Percentiles rank a stretch among this genome's conserved stretches.
phyloP scores from a whole-genome alignment of 2,797 vertebrate species.

The Melanotaenia parkinsoni region DNA sequence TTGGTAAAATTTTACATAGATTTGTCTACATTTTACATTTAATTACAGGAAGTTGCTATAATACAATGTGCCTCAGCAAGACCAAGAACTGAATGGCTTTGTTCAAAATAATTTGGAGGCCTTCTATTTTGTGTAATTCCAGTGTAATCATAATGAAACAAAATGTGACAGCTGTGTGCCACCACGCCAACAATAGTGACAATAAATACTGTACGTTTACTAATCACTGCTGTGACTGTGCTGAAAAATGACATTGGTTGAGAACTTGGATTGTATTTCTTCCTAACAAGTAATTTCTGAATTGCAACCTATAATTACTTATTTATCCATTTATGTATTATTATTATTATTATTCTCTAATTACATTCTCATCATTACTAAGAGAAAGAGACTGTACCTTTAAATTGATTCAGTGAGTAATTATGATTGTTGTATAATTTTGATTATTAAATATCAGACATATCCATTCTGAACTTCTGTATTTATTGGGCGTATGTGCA shows the following conservation, averaged over 20 bases:
- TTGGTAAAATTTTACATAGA: not conserved
- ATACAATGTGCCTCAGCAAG: not conserved
- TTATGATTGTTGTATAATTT: not conserved
- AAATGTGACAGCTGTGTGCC: slow-evolving; percentile 57
- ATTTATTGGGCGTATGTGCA: not conserved
- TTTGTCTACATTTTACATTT: not conserved
- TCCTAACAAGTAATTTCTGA: not conserved
- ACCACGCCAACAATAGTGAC: slow-evolving; percentile 41
- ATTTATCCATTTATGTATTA: not conserved
- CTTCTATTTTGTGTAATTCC: slow-evolving; percentile 27
- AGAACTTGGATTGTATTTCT: slow-evolving; percentile 29
- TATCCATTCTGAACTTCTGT: not conserved
- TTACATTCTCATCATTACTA: slow-evolving; percentile 7
- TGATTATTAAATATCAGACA: not conserved
- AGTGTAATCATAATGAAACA: slow-evolving; percentile 44
- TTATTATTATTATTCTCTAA: slow-evolving; percentile 1
- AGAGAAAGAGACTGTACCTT: slow-evolving; percentile 10
- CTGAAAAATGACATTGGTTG: slow-evolving; percentile 10
- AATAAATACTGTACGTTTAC: slow-evolving; percentile 55
- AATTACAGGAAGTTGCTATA: too few relatives aligned
- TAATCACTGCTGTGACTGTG: slow-evolving; percentile 29
- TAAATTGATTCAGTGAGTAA: slow-evolving; percentile 5
- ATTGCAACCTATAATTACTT: not conserved
- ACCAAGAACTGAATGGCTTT: slow-evolving; percentile 30
- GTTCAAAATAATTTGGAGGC: slow-evolving; percentile 2